Base-by-base conservation (phyloP, 2,888 invertebrate genomes). In the Trichacis sp. region DNA sequence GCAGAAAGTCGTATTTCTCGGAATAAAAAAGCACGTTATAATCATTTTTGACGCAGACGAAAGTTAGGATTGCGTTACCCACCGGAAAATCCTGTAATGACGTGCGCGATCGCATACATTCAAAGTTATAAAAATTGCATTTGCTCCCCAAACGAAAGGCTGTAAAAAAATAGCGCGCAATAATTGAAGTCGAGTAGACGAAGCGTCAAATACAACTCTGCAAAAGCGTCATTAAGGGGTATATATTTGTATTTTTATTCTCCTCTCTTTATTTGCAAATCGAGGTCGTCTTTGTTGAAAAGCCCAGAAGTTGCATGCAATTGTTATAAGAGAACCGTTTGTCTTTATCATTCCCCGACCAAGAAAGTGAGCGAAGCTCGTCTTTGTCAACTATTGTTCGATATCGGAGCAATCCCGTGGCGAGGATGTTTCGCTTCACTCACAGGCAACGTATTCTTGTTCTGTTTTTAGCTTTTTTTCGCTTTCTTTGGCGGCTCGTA, bases 331-430 rank as follows among this genome's bases (percentile, higher is more conserved):
- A 52, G 46, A 49, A 53, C 20, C 50, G 50, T 61, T 61, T 61
- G 60, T 61, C 54, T 61, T 55, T 61, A 55, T 51, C 55, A 55
- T 61, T 38, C 43, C 46, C 38, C 40, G 51, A 40, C 55, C 61
- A 42, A 47, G 40, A 61, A 61, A 61, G 60, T 60, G 54, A 60
- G 46, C 54, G 54, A 54, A 60, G 54, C 55, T 61, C 51, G 49
- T 54, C 60, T 55, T 61, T 61, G 55, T 55, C 46, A 55, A 55
- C 54, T 48, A 60, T 60, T 60, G 48, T 54, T 55, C 61, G 55
- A 55, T 61, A 55, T 49, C 55, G 55, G 46, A 55, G 51, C 61
- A 55, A 61, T 61, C 36, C 53, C 40, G 33, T 30, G 51, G 52
- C 42, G 14, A 60, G 52, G 54, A 52, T 60, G 54, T 50, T 54